These are phyloP conservation scores for Xenopus tropicalis DNA, from an alignment of 2,113 vertebrate genomes.

Conservation along the genomic window UCB_Xtro_10.0 CM004445.2:118244501-118245000, in stretches of 20 bases:
- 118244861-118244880: conserved; percentile 60
- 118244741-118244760: conserved; percentile 71
- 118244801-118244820: conserved; percentile 20
- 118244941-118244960: conserved; percentile 63
- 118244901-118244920: conserved; percentile 58
- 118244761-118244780: conserved; percentile 56
- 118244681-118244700: neutral
- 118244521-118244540: neutral
- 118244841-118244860: neutral
- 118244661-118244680: conserved; percentile 14
- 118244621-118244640: neutral
- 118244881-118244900: conserved; percentile 64
- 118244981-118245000: neutral
- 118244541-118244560: conserved; percentile 13
- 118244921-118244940: conserved; percentile 58
- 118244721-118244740: conserved; percentile 59
- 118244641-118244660: conserved; percentile 5
- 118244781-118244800: conserved; percentile 55
- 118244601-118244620: neutral
- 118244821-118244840: neutral
- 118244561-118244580: neutral
- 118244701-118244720: conserved; percentile 54
- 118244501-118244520: neutral
- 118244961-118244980: conserved; percentile 57
- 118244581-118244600: conserved; percentile 16